Evolutionary conservation across 1,140 invertebrate species (phyloP), one percentile per base, ranked within the genome.

Genomic region (Drosophila sp.): DNA sequence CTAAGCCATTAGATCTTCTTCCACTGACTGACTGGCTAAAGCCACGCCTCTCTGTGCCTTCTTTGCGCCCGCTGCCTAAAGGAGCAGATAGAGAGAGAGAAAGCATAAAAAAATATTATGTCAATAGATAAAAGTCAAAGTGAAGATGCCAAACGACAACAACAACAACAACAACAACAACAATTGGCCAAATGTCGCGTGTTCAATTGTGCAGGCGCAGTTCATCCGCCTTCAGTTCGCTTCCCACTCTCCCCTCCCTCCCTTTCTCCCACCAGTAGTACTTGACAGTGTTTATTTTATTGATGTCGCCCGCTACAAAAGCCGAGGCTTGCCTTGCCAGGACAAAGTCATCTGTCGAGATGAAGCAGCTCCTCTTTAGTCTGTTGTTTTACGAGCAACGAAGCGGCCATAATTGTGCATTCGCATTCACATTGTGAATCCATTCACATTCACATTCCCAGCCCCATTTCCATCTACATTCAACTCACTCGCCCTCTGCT

Each of bases 81-180:
- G 38, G 35, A 30, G 17, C 17, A 30, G 32, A 17, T 17, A 57
- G 11, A 30, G 33, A 30, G 32, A 57, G 11, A 6, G 1, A n/a
- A 30, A 33, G 66, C 84, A 83, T 77, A 87, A 76, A 89, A 89
- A 75, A 87, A 75, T 87, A 79, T 89, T 87, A 84, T 87, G 84
- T 89, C 79, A 89, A 87, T 89, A 83, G 83, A 86, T 86, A 86
- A 86, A 86, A 87, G 83, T 82, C 83, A 72, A 87, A 82, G 77
- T 71, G 82, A 72, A 71, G 76, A 72, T 66, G 83, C 57, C 60
- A 75, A 50, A 40, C 60, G 65, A 68, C 57, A 65, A 60, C 72
- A 57, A 66, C 56, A 74, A 70, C 63, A 69, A 70, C 65, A 63
- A 62, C 63, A 76, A 76, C 60, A 66, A 68, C 66, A 78, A 85